Evolutionary conservation across 1,140 invertebrate species (phyloP).

Genomic region (Heliconius hewitsoni): DNA sequence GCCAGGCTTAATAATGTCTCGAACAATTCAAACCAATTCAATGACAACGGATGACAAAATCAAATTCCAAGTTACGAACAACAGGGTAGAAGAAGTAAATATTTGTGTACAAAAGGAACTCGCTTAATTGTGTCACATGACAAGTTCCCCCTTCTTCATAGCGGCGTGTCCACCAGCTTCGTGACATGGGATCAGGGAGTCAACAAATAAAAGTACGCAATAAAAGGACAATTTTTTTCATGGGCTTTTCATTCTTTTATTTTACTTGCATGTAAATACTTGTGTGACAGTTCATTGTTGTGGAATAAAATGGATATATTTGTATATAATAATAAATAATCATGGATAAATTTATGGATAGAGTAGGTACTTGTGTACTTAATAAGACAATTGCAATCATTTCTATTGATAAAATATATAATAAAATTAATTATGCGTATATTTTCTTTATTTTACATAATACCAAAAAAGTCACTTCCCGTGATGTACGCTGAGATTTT

Average conservation of each 20-base stretch:
- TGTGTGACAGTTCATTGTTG: neutral
- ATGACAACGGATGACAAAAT: no score
- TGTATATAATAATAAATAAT: no score
- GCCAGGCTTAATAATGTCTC: no score
- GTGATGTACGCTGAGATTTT: no score
- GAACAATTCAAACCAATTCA: neutral
- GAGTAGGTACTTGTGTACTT: no score
- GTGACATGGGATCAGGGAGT: constrained; percentile 1
- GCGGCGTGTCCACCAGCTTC: neutral
- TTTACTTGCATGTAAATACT: constrained; percentile 9
- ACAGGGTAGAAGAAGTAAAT: neutral
- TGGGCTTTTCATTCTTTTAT: neutral
- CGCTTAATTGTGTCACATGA: constrained; percentile 3
- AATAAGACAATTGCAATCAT: no score
- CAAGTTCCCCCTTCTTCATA: neutral
- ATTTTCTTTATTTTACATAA: no score
- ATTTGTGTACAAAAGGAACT: neutral
- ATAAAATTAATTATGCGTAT: no score
- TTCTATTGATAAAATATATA: no score
- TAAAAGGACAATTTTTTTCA: neutral
- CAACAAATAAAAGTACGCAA: neutral
- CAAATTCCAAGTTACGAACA: no score
- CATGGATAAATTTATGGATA: neutral
- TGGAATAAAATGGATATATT: neutral
- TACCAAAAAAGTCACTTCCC: no score